Evolutionary conservation across 2,888 invertebrate species (phyloP).

Genomic region (Ptychoptera contaminata): DNA sequence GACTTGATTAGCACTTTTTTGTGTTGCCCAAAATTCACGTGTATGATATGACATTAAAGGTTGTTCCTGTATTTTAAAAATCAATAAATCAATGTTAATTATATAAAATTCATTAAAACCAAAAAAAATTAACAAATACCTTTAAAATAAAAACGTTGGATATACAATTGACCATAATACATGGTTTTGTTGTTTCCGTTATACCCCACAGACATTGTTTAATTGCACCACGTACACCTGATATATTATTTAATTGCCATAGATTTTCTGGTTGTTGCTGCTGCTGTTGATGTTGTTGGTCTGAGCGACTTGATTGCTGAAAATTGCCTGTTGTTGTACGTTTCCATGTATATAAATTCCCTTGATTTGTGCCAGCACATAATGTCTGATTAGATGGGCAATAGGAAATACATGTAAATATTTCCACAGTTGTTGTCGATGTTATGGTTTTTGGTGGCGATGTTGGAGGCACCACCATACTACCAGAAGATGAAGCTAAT

Average conservation of each 20-base stretch:
- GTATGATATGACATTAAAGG: slow-evolving; percentile 64
- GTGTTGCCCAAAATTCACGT: slow-evolving; percentile 65
- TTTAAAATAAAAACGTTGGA: slow-evolving; percentile 70
- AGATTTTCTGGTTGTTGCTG: slow-evolving; percentile 53
- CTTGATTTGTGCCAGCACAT: slow-evolving; percentile 80
- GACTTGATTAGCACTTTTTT: slow-evolving; percentile 65
- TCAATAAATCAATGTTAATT: too few species aligned
- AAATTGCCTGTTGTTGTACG: slow-evolving; percentile 17
- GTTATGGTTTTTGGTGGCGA: slow-evolving; percentile 9
- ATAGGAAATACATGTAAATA: slow-evolving; percentile 56
- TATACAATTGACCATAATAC: slow-evolving; percentile 66
- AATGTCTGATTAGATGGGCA: slow-evolving; percentile 57
- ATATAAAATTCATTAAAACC: background rate
- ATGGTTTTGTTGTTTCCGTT: slow-evolving; percentile 49
- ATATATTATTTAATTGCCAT: slow-evolving; percentile 65
- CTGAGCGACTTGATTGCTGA: slow-evolving; percentile 17
- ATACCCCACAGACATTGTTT: slow-evolving; percentile 71
- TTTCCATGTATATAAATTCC: slow-evolving; percentile 79
- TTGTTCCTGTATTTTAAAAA: too few species aligned
- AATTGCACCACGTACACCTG: slow-evolving; percentile 57
- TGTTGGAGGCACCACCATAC: background rate
- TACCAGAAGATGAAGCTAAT: slow-evolving; percentile 4
- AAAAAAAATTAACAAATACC: slow-evolving; percentile 10
- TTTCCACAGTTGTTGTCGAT: slow-evolving; percentile 34
- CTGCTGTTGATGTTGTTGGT: slow-evolving; percentile 59